These are phyloP conservation scores for Zenarchopterus dispar DNA, from an alignment of 2,797 vertebrate species.

Conservation along the genomic window DNA sequence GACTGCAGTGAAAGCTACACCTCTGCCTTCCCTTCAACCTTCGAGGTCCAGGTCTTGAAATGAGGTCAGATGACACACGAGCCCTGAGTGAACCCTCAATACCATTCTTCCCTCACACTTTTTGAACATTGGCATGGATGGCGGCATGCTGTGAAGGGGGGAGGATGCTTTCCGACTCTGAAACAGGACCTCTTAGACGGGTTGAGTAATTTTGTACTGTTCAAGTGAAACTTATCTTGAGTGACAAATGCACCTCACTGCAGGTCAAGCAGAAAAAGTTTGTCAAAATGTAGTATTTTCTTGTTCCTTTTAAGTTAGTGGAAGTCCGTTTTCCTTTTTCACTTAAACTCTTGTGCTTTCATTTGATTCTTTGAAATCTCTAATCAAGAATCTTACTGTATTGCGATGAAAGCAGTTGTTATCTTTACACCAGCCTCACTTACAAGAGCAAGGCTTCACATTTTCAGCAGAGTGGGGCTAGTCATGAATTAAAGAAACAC, in stretches of 20 bases:
- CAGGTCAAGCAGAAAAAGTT: too few relatives aligned
- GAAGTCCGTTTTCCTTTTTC: not conserved
- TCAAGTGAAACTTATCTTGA: not conserved
- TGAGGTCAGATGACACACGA: slow-evolving; percentile 76
- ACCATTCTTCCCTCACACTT: slow-evolving; percentile 17
- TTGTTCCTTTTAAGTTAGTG: not conserved
- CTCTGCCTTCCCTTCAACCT: slow-evolving; percentile 70
- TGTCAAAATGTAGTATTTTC: too few relatives aligned
- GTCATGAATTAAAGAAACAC: slow-evolving; percentile 68
- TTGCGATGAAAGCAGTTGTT: slow-evolving; percentile 23
- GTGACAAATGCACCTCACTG: slow-evolving; percentile 1
- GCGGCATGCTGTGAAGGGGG: slow-evolving; percentile 6
- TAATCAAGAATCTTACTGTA: not conserved
- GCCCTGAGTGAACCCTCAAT: slow-evolving; percentile 50
- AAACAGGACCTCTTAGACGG: slow-evolving; percentile 24
- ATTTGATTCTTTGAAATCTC: slow-evolving; percentile 6
- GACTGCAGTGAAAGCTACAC: slow-evolving; percentile 77
- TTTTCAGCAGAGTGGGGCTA: slow-evolving; percentile 21
- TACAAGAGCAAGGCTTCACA: slow-evolving; percentile 17
- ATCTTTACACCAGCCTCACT: slow-evolving; percentile 23
- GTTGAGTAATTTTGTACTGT: slow-evolving; percentile 23
- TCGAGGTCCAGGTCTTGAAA: slow-evolving; percentile 64
- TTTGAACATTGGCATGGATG: slow-evolving; percentile 41
- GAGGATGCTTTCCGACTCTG: slow-evolving; percentile 6
- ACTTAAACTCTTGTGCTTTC: not conserved